Base-by-base conservation (phyloP, 2,888 invertebrate species). In the Melieria omissa region DNA sequence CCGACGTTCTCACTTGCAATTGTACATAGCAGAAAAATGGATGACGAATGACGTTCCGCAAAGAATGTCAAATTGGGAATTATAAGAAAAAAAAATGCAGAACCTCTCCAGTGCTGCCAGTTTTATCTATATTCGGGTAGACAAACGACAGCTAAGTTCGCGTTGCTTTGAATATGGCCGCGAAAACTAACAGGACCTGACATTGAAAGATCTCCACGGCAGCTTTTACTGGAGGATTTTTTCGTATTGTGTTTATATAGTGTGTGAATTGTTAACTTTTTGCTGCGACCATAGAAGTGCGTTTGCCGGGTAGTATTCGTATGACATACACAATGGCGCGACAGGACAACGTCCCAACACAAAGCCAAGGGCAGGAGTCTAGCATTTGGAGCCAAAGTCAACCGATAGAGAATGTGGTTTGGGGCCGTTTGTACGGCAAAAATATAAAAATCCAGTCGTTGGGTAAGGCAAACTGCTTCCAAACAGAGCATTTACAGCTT, bases 371-470 rank as follows among this genome's bases (percentile, higher is more conserved):
- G 42, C 85, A 78, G 47, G 78, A 78, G 3, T 86, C 86, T 0
- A 81, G 83, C 55, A 77, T 84, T 62, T 87, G 85, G 85, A 81
- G 81, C 0, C 83, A 87, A 58, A 85, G 85, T n/a, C 86, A 86
- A 64, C 85, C 86, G 0, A 84, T 86, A 70, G 83, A 86, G 12
- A 83, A 81, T 57, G 80, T 87, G 4, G 81, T 86, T 9, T 87
- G 87, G 87, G 87, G 87, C 12, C 80, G 86, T 9, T 79, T 87
- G 4, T 86, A 86, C 75, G 83, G 85, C 7, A 87, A 86, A 72
- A 84, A 84, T 70, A 83, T 85, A 2, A 84, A 82, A 80, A 80
- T 87, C 49, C 85, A 84, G 80, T 84, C 85, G 60, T 79, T 86
- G 75, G 87, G 87, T 87, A 75, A 77, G 65, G 1, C 12, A 29